A percentile compares a stretch with the other conserved stretches of the same genome.
phyloP scores from a whole-genome alignment of 2,797 vertebrate species.

The Leptodactylus fallax region DNA sequence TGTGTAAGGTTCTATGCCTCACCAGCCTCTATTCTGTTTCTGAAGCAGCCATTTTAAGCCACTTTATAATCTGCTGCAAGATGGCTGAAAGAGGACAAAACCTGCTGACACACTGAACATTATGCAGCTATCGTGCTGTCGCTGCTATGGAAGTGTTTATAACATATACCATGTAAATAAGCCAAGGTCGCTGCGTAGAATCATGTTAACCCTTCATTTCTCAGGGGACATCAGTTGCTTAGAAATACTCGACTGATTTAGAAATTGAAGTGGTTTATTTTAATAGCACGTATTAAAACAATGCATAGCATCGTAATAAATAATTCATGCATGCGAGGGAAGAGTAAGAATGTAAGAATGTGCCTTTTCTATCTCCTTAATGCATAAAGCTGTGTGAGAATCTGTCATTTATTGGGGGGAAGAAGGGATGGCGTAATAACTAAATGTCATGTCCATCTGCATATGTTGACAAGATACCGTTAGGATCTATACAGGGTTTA shows the following conservation, averaged over 20 bases:
- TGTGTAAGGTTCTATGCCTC: not conserved
- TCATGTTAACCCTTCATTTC: not conserved
- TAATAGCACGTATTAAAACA: not conserved
- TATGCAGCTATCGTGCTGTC: not conserved
- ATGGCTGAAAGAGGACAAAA: not conserved
- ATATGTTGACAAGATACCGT: not conserved
- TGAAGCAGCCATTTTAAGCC: slow-evolving; percentile 43
- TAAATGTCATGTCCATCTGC: not conserved
- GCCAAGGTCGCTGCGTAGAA: not conserved
- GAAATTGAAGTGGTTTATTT: not conserved
- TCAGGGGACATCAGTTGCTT: not conserved
- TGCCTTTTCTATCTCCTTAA: not conserved
- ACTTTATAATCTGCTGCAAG: not conserved
- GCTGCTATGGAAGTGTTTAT: not conserved
- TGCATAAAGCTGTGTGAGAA: not conserved
- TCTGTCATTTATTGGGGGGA: not conserved
- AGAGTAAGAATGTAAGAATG: no score
- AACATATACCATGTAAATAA: not conserved
- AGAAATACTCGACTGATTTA: not conserved
- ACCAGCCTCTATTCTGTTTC: not conserved
- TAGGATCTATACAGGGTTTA: not conserved
- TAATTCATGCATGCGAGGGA: not conserved
- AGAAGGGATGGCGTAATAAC: not conserved
- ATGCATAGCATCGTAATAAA: not conserved
- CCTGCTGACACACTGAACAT: not conserved